These are phyloP conservation scores for Accipiter virgatus DNA, from an alignment of 2,113 vertebrate genomes.

Conservation along the genomic window DNA sequence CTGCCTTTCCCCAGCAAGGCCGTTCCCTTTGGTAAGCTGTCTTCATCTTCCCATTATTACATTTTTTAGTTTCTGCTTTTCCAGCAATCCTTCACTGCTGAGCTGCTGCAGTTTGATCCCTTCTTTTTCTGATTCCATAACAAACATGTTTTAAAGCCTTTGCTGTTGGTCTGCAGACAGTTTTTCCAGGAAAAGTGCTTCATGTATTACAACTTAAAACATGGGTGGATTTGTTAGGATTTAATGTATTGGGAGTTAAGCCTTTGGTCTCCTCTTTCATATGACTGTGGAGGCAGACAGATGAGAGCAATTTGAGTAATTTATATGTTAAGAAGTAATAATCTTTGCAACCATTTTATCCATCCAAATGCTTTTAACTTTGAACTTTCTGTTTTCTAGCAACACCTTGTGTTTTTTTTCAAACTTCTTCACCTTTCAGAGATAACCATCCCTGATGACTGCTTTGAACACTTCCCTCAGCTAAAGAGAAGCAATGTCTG, in stretches of 20 bases:
- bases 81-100: constrained; percentile 43
- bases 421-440: neutral
- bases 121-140: constrained; percentile 51
- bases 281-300: constrained; percentile 9
- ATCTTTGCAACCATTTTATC: constrained; percentile 41
- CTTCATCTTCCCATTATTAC: constrained; percentile 29
- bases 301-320: constrained; percentile 49
- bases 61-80: constrained; percentile 49
- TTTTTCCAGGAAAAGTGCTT: constrained; percentile 51
- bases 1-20: constrained; percentile 20
- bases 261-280: constrained; percentile 47
- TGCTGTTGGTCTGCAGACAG: constrained; percentile 8
- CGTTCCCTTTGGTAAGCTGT: constrained; percentile 19
- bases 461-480: neutral
- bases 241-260: constrained; percentile 43
- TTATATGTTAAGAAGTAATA: constrained; percentile 57
- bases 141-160: constrained; percentile 47
- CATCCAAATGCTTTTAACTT: constrained; percentile 47
- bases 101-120: neutral
- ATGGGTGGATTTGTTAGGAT: constrained; percentile 48
- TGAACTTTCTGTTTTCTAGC: constrained; percentile 52
- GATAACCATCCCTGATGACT: neutral
- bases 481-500: neutral
- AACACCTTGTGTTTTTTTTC: constrained; percentile 1
- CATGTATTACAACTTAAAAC: constrained; percentile 50